Conservation (phyloP, 2,797 vertebrate species). For the Chelonia mydas region DNA sequence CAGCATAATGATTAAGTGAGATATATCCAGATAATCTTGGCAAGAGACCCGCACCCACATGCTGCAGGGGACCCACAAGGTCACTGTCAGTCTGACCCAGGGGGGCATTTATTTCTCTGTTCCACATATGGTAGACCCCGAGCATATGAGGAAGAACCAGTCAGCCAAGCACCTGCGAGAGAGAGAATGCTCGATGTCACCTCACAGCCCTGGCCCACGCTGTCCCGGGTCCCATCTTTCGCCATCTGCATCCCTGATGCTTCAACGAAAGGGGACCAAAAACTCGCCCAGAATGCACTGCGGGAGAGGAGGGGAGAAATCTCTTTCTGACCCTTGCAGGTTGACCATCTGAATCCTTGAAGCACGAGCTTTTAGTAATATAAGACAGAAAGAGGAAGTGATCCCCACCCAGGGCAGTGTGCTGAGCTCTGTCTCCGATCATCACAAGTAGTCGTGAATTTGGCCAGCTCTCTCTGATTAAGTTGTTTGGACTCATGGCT, state of each 20-base stretch:
- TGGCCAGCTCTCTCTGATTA: neutral
- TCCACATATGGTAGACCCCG: neutral
- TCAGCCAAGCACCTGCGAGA: neutral
- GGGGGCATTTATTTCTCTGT: neutral
- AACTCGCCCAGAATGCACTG: neutral
- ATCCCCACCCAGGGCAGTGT: neutral
- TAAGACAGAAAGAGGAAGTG: neutral
- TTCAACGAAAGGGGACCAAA: neutral
- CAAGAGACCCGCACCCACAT: neutral
- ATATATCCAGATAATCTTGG: neutral
- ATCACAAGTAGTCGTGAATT: neutral
- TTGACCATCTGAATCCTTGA: neutral
- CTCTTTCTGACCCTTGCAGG: neutral
- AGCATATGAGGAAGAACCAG: neutral
- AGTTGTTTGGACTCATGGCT: neutral
- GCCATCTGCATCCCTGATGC: neutral
- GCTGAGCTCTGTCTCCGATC: neutral
- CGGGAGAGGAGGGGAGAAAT: neutral
- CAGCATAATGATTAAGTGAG: neutral
- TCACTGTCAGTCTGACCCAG: neutral
- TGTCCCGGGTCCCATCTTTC: neutral
- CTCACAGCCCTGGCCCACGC: neutral
- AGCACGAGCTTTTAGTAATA: neutral
- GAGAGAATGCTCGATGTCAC: neutral
- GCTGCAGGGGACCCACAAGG: neutral